Conservation (phyloP, 2,797 vertebrate genomes). For the Coccyzus lansbergi region DNA sequence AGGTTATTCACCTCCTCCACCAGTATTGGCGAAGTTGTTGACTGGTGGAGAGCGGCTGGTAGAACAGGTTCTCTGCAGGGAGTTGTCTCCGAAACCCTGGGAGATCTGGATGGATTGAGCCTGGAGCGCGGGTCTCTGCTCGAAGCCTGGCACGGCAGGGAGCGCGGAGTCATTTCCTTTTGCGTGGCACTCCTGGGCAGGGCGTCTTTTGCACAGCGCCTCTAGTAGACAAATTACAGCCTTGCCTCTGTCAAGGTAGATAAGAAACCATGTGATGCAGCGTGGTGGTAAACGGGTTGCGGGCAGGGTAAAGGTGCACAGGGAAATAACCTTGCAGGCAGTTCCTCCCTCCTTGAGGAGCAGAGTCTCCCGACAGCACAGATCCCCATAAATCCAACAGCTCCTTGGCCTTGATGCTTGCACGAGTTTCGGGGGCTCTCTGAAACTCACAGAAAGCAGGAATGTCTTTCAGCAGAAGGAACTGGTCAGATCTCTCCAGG, state of each 20-base stretch:
- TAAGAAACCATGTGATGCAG: constrained; percentile 85
- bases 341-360: not conserved
- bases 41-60: constrained; percentile 58
- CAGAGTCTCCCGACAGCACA: not conserved
- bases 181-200: constrained; percentile 57
- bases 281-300: constrained; percentile 36
- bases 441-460: not conserved
- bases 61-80: constrained; percentile 68
- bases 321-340: constrained; percentile 73
- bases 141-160: not conserved
- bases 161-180: not conserved
- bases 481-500: constrained; percentile 95
- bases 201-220: constrained; percentile 42
- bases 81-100: constrained; percentile 64
- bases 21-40: constrained; percentile 16
- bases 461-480: constrained; percentile 88
- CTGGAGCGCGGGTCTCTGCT: not conserved
- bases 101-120: constrained; percentile 45
- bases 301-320: constrained; percentile 85
- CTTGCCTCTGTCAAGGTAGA: constrained; percentile 68
- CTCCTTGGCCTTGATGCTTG: not conserved
- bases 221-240: constrained; percentile 68
- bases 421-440: not conserved
- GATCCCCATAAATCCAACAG: rapidly evolving
- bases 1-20: constrained; percentile 60